Evolutionary conservation across 2,113 vertebrate species (phyloP).

Genomic region (Rhinopithecus roxellana): DNA sequence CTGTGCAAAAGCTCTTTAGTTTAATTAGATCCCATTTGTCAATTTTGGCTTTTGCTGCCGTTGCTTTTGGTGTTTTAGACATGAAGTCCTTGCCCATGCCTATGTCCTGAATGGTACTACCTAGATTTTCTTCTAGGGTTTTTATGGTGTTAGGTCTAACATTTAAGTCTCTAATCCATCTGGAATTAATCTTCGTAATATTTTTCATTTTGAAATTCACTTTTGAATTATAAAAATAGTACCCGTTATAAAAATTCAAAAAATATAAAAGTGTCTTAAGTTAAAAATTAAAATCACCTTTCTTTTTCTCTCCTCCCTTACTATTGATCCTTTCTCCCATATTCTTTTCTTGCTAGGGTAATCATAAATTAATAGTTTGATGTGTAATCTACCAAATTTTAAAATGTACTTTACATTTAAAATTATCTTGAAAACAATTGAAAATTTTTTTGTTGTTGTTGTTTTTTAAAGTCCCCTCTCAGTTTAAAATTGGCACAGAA

Average conservation of each 20-base stretch:
- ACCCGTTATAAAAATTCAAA: not conserved
- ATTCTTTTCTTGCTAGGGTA: not conserved
- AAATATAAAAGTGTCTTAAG: not conserved
- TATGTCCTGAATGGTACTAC: too few species aligned
- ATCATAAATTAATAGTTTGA: not conserved
- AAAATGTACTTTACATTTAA: slow-evolving; percentile 29
- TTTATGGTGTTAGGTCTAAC: too few species aligned
- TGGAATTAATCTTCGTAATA: not conserved
- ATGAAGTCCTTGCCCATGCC: too few species aligned
- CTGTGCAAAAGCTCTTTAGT: too few species aligned
- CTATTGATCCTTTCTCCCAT: not conserved
- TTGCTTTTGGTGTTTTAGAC: too few species aligned
- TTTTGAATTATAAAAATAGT: not conserved
- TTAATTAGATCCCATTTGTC: too few species aligned
- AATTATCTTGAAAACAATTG: not conserved
- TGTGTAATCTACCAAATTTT: not conserved
- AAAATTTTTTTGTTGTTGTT: not conserved
- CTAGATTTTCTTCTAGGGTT: too few species aligned
- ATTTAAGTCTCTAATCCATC: too few species aligned
- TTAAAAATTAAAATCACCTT: not conserved
- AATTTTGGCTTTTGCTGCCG: too few species aligned
- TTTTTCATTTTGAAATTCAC: slow-evolving; percentile 12
- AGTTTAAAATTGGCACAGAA: not conserved
- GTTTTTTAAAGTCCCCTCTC: not conserved
- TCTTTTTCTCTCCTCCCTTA: not conserved